Conservation (phyloP, 1,140 invertebrate species). For the Ceratosolen fusciceps region DNA sequence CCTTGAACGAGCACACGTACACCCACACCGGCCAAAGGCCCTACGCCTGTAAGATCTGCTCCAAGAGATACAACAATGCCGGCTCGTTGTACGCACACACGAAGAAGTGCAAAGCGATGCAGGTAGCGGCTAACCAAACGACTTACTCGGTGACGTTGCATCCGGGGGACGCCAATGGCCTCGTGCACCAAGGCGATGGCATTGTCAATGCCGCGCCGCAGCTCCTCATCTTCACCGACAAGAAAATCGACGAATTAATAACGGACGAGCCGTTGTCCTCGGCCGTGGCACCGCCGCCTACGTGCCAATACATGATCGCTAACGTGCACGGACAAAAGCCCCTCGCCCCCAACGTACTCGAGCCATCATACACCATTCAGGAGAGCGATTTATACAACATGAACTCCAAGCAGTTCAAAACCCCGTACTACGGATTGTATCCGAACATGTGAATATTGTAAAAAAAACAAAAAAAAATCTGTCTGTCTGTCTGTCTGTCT, state of each 20-base stretch:
- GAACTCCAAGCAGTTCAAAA: conserved; percentile 61
- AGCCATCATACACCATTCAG: conserved; percentile 56
- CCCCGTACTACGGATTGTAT: conserved; percentile 62
- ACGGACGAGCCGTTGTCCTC: conserved; percentile 52
- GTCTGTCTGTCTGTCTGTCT: too few relatives aligned
- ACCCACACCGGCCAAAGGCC: conserved; percentile 70
- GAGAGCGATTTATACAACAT: conserved; percentile 60
- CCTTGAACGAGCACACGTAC: conserved; percentile 65
- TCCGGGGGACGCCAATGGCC: conserved; percentile 41
- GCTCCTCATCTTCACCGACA: conserved; percentile 59
- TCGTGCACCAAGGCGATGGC: conserved; percentile 49
- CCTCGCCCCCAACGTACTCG: conserved; percentile 55
- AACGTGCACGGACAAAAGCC: conserved; percentile 60
- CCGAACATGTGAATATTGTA: conserved; percentile 57
- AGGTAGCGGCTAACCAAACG: conserved; percentile 22
- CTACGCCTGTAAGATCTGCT: conserved; percentile 71
- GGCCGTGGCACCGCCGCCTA: too few relatives aligned
- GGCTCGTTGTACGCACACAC: conserved; percentile 66
- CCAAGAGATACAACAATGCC: conserved; percentile 75
- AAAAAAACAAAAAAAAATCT: too few relatives aligned
- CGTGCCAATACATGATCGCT: conserved; percentile 59
- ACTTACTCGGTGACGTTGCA: conserved; percentile 49
- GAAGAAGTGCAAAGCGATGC: conserved; percentile 63
- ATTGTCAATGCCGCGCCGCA: conserved; percentile 42
- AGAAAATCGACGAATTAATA: conserved; percentile 56